Base-by-base conservation (phyloP, 2,797 vertebrate genomes). In the Enteromius mattozi region DNA sequence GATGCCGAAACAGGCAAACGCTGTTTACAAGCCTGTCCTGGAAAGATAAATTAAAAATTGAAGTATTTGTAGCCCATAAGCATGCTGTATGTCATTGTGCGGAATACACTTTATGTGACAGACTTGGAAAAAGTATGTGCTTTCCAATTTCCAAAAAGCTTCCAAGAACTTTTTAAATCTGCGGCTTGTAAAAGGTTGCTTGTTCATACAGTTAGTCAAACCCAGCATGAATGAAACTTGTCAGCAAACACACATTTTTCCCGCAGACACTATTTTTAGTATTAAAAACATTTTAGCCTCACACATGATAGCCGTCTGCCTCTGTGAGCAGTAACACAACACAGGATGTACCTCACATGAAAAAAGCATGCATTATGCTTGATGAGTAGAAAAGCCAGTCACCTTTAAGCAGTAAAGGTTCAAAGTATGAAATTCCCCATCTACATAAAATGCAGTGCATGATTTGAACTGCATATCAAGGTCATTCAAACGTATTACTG, bases 51-150 rank as follows among this genome's bases (percentile, higher is more conserved):
- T 84, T 17, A 69, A 81, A 71, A 68, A 66, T 61, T 37, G n/a
- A 74, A 70, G 66, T 24, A 77, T 80, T 78, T 40, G 14, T 33
- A 80, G 61, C 80, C 27, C 40, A 54, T 19, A 80, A 42, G 77
- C 17, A 65, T 37, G 81, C 49, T 76, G 71, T 59, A 72, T 87
- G 79, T 80, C 77, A 63, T 16, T 16, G 63, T 56, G 70, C 65
- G 65, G 72, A 81, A 84, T 75, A 65, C 40, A 76, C 63, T 83
- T 80, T 40, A 80, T 80, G 59, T 49, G 49, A 47, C 42, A 51
- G 70, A 75, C 49, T 83, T 86, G 81, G 77, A 86, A 83, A 86
- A 80, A 51, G 71, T 21, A 14, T 56, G 49, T 80, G 59, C 35
- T 21, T 80, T 75, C 21, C 76, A 80, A 83, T 80, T 75, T 59